These are phyloP conservation scores for Halcyon chelicuti DNA, from an alignment of 2,797 vertebrate genomes.

Conservation along the genomic window DNA sequence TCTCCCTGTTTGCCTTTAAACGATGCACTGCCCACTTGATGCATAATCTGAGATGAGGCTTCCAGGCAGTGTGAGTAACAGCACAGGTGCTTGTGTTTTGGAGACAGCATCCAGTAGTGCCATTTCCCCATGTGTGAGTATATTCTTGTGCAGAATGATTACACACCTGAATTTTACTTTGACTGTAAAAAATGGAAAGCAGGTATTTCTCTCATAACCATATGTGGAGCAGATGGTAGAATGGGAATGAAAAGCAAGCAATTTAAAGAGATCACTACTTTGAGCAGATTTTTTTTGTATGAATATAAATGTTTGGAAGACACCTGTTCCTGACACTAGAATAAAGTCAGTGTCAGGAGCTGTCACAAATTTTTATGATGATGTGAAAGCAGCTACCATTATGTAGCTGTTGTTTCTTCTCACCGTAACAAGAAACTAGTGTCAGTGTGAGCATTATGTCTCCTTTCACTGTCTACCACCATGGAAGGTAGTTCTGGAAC, in stretches of 20 bases:
- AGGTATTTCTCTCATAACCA: neutral
- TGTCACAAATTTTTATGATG: neutral
- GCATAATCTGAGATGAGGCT: neutral
- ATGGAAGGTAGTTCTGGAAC: neutral
- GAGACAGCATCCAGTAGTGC: neutral
- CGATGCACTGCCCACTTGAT: accelerated
- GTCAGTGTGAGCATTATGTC: neutral
- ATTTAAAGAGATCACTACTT: neutral
- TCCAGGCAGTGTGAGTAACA: neutral
- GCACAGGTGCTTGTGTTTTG: neutral
- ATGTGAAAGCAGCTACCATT: neutral
- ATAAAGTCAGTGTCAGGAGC: neutral
- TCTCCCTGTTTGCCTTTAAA: neutral
- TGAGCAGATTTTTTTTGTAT: neutral
- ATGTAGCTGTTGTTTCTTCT: neutral
- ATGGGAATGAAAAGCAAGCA: neutral
- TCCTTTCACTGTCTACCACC: neutral
- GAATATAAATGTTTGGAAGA: neutral
- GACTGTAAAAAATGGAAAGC: neutral
- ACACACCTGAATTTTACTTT: neutral
- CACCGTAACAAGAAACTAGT: neutral
- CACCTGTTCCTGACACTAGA: slow-evolving; percentile 17
- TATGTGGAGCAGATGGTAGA: slow-evolving; percentile 27
- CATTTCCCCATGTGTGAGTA: neutral
- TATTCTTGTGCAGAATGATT: neutral